Conservation (phyloP, 2,113 vertebrate species). For the Phyllostomus discolor region DNA sequence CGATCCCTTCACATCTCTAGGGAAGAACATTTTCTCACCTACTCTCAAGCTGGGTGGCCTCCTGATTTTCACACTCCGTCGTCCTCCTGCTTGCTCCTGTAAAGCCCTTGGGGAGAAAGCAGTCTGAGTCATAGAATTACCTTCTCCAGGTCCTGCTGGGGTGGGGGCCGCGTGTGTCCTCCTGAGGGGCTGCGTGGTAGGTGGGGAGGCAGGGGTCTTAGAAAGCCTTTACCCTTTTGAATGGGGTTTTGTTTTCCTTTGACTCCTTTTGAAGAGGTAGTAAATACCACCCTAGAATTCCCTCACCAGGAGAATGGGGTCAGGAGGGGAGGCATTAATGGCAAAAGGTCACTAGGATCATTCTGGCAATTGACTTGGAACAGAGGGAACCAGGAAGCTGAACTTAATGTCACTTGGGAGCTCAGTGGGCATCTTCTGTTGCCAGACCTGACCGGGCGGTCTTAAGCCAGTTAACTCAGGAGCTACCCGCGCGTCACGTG, state of each 20-base stretch:
- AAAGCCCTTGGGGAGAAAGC: neutral
- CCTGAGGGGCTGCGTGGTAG: too few species aligned
- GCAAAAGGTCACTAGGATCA: neutral
- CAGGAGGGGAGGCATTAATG: neutral
- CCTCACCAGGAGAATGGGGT: neutral
- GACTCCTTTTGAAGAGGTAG: neutral
- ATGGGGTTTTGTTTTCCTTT: constrained; percentile 21
- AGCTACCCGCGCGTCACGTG: neutral
- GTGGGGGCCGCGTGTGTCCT: neutral
- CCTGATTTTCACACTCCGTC: neutral
- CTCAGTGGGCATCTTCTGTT: neutral
- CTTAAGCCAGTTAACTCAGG: neutral
- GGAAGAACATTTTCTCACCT: neutral
- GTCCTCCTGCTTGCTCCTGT: neutral
- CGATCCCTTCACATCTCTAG: neutral
- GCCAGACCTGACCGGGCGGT: neutral
- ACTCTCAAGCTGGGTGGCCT: neutral
- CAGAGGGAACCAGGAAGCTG: neutral
- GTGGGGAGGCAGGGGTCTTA: too few species aligned
- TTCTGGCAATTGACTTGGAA: neutral
- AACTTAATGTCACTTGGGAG: neutral
- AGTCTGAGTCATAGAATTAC: neutral
- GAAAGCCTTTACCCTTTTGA: neutral
- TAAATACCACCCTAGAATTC: neutral
- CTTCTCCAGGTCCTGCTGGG: neutral